Percentiles rank a stretch among this genome's conserved stretches.
These are phyloP conservation scores for Porites lutea DNA, from an alignment of 64 coral and sea anemone species.

Conservation along the genomic window DNA sequence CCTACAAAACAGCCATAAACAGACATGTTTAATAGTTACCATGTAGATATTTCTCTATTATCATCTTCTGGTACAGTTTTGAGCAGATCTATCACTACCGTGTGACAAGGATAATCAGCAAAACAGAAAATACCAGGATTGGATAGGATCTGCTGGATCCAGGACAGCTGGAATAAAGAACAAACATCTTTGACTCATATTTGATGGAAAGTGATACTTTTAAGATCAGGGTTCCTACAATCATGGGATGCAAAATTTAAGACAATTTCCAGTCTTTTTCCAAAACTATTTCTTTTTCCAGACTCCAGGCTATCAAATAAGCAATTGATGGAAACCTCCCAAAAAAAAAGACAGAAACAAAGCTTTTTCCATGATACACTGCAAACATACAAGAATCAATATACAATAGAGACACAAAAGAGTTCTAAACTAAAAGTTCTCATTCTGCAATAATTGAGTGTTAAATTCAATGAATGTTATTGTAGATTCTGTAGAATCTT, in stretches of 20 bases:
- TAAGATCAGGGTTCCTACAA: background rate
- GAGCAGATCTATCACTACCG: conserved; percentile 88
- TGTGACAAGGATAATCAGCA: conserved; percentile 95
- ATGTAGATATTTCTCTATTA: conserved; percentile 87
- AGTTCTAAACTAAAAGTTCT: too few species aligned
- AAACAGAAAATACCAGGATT: conserved; percentile 96
- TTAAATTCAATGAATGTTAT: too few species aligned
- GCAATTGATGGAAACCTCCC: too few species aligned
- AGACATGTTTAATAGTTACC: conserved; percentile 43
- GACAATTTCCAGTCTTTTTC: background rate
- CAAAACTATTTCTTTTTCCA: too few species aligned
- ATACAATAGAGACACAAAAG: too few species aligned
- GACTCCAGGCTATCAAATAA: too few species aligned
- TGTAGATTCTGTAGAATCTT: too few species aligned
- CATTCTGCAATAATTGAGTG: too few species aligned
- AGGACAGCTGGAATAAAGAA: conserved; percentile 69
- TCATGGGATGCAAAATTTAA: background rate
- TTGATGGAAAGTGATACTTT: background rate
- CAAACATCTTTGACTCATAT: background rate
- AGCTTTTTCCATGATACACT: too few species aligned
- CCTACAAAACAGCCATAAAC: too few species aligned
- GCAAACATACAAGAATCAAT: too few species aligned
- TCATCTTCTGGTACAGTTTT: conserved; percentile 95
- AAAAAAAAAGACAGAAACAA: too few species aligned
- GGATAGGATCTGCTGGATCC: conserved; percentile 84